Conservation (phyloP, 2,113 vertebrate genomes). For the Haplochromis burtoni region DNA sequence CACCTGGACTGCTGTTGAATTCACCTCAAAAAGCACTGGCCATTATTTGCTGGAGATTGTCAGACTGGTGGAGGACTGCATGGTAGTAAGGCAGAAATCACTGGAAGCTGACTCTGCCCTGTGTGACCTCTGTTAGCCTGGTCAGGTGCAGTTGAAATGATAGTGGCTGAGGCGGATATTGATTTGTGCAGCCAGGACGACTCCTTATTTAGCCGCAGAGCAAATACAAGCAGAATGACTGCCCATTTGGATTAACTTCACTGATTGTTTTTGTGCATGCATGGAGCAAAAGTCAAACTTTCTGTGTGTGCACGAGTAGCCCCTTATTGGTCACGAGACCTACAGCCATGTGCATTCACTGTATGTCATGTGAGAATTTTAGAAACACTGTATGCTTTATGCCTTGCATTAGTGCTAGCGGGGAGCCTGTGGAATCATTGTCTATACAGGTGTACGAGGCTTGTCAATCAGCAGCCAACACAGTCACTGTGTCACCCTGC, state of each 20-base stretch:
- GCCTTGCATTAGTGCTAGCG: not conserved
- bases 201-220: not conserved
- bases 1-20: conserved; percentile 39
- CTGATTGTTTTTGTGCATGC: not conserved
- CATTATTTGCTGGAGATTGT: conserved; percentile 15
- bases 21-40: conserved; percentile 19
- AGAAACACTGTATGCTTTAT: not conserved
- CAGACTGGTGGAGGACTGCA: conserved; percentile 6
- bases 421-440: not conserved
- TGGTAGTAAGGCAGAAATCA: not conserved
- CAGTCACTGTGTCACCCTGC: not conserved
- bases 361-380: not conserved
- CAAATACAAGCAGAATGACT: not conserved
- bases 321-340: not conserved
- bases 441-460: not conserved
- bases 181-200: not conserved
- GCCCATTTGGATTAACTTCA: not conserved
- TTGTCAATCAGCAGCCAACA: not conserved
- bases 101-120: not conserved
- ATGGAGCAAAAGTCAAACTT: not conserved
- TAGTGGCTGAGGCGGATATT: not conserved
- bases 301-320: not conserved
- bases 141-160: not conserved
- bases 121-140: conserved; percentile 1
- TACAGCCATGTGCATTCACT: not conserved